These are phyloP conservation scores for Lutjanus erythropterus DNA, from an alignment of 2,113 vertebrate species.

Conservation along the genomic window DNA sequence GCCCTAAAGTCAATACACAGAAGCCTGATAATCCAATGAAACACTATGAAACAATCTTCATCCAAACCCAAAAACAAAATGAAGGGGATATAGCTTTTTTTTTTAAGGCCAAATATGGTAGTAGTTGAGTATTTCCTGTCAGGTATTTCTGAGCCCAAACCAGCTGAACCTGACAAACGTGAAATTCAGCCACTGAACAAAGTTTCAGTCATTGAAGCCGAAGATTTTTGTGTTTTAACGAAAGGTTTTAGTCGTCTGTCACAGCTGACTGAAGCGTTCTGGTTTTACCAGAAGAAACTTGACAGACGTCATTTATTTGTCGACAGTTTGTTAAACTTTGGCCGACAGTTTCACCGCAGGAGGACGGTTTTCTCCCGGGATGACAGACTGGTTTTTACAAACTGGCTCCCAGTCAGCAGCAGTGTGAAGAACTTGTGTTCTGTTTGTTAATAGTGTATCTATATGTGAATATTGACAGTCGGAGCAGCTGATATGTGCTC, in stretches of 20 bases:
- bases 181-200: constrained; percentile 20
- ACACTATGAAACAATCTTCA: background rate
- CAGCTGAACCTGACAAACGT: background rate
- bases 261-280: background rate
- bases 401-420: background rate
- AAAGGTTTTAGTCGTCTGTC: background rate
- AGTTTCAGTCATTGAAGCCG: background rate
- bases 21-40: background rate
- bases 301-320: background rate
- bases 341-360: background rate
- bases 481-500: constrained; percentile 36
- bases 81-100: constrained; percentile 3
- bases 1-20: background rate
- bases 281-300: background rate
- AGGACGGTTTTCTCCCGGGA: background rate
- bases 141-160: background rate
- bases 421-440: background rate
- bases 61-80: background rate
- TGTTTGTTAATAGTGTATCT: constrained; percentile 71
- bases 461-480: constrained; percentile 65
- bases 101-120: background rate
- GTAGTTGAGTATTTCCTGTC: background rate
- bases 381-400: background rate
- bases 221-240: constrained; percentile 27
- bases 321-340: background rate